Conservation (phyloP, 2,888 invertebrate species). For the Tridacna gigas region DNA sequence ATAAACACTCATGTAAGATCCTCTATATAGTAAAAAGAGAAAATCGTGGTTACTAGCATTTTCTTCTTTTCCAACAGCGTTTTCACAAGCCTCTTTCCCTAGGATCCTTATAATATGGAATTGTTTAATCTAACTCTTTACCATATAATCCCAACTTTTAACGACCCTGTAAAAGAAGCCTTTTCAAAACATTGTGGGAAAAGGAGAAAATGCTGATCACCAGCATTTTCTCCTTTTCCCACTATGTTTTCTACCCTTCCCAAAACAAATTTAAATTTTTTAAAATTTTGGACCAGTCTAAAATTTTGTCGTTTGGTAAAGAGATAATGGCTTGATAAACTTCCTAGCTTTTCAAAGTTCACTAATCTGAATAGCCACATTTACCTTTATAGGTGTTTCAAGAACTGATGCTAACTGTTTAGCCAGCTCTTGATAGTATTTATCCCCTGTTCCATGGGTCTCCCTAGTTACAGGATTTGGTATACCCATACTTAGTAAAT, state of each 20-base stretch:
- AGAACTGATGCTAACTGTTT: conserved; percentile 94
- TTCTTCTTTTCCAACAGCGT: too few relatives aligned
- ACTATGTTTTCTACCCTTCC: neutral
- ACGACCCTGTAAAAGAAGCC: neutral
- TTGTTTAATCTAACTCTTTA: neutral
- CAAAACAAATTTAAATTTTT: too few relatives aligned
- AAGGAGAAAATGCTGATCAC: neutral
- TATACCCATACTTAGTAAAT: conserved; percentile 97
- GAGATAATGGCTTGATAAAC: neutral
- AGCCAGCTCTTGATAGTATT: conserved; percentile 93
- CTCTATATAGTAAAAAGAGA: too few relatives aligned
- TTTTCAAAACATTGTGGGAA: neutral
- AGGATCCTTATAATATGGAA: too few relatives aligned
- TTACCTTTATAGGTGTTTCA: conserved; percentile 91
- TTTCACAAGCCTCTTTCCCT: too few relatives aligned
- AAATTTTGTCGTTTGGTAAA: neutral
- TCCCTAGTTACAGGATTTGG: conserved; percentile 99
- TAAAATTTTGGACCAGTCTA: too few relatives aligned
- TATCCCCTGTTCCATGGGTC: conserved; percentile 91
- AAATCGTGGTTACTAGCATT: too few relatives aligned
- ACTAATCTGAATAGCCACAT: neutral
- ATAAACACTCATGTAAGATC: too few relatives aligned
- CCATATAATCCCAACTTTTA: neutral
- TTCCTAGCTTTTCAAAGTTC: neutral
- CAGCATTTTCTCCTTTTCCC: neutral